Evolutionary conservation across 2,797 vertebrate species (phyloP), one percentile per base, ranked within the genome.

Genomic region (Chrosomus eos): DNA sequence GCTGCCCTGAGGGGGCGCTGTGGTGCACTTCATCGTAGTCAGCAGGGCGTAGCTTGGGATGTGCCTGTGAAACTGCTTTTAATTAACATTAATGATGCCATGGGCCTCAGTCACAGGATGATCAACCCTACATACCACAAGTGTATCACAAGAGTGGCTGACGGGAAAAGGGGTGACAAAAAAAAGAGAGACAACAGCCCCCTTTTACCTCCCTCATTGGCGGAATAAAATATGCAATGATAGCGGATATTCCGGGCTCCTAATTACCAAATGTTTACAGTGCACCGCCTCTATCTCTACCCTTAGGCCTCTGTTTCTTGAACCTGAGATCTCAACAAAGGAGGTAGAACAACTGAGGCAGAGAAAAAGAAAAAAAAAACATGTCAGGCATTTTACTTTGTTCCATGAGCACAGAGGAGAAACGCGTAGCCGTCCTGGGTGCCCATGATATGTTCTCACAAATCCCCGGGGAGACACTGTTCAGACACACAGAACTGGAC

Each of bases 241-340:
- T 92, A 90, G 93, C 87, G 72, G 92, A 95, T 95, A 93, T 94
- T 93, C 92, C 89, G 31, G 75, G 78, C 91, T 93, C 90, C 93
- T 95, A 95, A 95, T 95, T 95, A 95, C 88, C 89, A 90, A 90
- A 89, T 95, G 93, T 94, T 95, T 95, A 95, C 92, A 91, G 86
- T 91, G 86, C 88, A 89, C 88, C 88, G 87, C 80, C 80, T 51
- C 28, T 26, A 85, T 87, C 90, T 85, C 68, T 74, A 88, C 87
- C 88, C 77, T 60, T 77, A 87, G 89, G 88, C 78, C 58, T 86
- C 73, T 77, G 76, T 81, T 66, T 18, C 45, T 68, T 53, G 58
- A 89, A 90, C 83, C 86, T 88, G 85, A 78, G 23, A 89, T 72
- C 92, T 79, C 82, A 64, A 87, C 80, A 91, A 81, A 88, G 81